A percentile compares a stretch with the other conserved stretches of the same genome.
Conservation (phyloP, 1,140 invertebrate genomes). For the Stegodyphus dumicola region DNA sequence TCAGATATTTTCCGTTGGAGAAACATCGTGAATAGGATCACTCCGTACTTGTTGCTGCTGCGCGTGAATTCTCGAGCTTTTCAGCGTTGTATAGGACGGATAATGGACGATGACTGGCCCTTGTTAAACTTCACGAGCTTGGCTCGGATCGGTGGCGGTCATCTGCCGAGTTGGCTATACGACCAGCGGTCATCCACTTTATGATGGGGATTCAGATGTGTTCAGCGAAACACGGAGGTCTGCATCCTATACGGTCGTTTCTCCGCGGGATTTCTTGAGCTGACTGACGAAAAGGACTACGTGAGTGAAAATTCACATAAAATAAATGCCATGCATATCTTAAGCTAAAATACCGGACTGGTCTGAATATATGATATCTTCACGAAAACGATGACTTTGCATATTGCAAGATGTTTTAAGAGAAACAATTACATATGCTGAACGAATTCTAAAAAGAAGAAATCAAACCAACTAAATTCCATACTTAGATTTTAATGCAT, state of each 20-base stretch:
- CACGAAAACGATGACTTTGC: no score
- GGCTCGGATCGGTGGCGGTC: neutral
- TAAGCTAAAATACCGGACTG: no score
- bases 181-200: slow-evolving; percentile 7
- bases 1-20: slow-evolving; percentile 1
- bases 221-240: slow-evolving; percentile 50
- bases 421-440: no score
- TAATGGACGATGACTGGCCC: slow-evolving; percentile 20
- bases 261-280: slow-evolving; percentile 58
- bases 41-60: neutral
- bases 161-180: neutral
- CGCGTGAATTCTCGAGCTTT: neutral
- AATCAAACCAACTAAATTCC: no score
- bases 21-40: slow-evolving; percentile 25
- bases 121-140: neutral
- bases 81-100: slow-evolving; percentile 32
- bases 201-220: neutral
- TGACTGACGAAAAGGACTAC: slow-evolving; percentile 59
- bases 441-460: no score
- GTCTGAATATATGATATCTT: no score
- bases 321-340: no score
- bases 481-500: no score
- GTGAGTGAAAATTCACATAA: slow-evolving; percentile 6
- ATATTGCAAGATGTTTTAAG: no score
- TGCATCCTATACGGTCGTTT: slow-evolving; percentile 61